Evolutionary conservation across 2,113 vertebrate species (phyloP), one percentile per base, ranked within the genome.

Genomic region (Ondatra zibethicus): DNA sequence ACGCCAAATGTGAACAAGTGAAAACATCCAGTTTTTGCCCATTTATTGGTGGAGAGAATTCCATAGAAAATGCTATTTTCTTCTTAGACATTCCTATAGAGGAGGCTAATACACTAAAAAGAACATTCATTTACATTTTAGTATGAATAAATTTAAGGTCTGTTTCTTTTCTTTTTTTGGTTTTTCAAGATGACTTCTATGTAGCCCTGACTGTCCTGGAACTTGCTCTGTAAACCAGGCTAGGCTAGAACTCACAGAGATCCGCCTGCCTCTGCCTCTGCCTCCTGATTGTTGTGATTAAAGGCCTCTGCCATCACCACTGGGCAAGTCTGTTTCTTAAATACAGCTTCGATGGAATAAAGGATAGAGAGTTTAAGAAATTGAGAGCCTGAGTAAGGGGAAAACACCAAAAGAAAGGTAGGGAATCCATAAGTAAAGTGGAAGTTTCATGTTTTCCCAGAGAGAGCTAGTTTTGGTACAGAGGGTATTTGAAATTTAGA

Each of bases 71-170:
- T 42, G 42, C 70, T 14, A 66, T 29, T 95, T 47, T 97, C 36
- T 76, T 95, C 33, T 94, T 19, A 78, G 16, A 50, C 78, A 87
- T 84, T 93, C n/a, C 63, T 81, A 45, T 33, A 80, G 21, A 88
- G 52, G 76, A 91, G 12, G 6, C 61, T 92, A 65, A 66, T 89
- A 66, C 23, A 47, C 77, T 93, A 94, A 73, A 33, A n/a, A 72
- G 92, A 95, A 86, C 91, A 89, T 27, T 94, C 33, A 33, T 96
- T 95, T 89, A 89, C 36, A 91, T 31, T 88, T 92, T 80, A 93
- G 36, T 85, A 7, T 94, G 31, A 80, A 84, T 92, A 31, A 92
- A 78, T 96, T 77, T 92, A 55, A 66, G n/a, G 7, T 93, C 19
- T 92, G 13, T 88, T 90, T 97, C 65, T 91, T 96, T 50, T 77